These are phyloP conservation scores for Anthophora plumipes DNA, from an alignment of 2,888 invertebrate species.

Conservation along the genomic window DNA sequence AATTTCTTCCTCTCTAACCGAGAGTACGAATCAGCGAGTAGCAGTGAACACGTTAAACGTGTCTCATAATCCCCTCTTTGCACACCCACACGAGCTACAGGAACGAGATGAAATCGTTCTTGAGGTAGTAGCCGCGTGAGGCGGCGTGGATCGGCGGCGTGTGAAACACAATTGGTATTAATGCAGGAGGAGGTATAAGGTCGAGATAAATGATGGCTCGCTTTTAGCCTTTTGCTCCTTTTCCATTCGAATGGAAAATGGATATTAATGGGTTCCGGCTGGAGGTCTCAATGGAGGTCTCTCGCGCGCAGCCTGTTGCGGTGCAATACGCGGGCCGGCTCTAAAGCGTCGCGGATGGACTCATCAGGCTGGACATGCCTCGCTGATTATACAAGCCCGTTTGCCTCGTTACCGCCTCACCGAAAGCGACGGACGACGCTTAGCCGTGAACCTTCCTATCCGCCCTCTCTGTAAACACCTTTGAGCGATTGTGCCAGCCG, in stretches of 20 bases:
- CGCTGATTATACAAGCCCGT: conserved; percentile 66
- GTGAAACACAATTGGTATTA: conserved; percentile 81
- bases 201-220: conserved; percentile 80
- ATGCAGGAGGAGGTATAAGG: conserved; percentile 75
- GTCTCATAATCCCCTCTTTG: too few species aligned
- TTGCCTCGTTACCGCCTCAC: conserved; percentile 65
- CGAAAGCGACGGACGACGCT: conserved; percentile 58
- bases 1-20: too few species aligned
- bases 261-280: conserved; percentile 80
- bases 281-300: conserved; percentile 67
- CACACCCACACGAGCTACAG: background rate
- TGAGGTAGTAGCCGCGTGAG: conserved; percentile 26
- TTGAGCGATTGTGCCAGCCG: background rate
- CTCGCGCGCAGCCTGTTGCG: conserved; percentile 44
- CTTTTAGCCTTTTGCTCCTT: conserved; percentile 75
- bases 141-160: conserved; percentile 62
- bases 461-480: conserved; percentile 8
- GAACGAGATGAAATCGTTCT: conserved; percentile 38
- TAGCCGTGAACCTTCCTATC: conserved; percentile 40
- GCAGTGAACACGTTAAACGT: too few species aligned
- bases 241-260: conserved; percentile 78
- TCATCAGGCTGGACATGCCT: conserved; percentile 67
- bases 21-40: too few species aligned
- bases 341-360: conserved; percentile 66
- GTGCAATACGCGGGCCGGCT: conserved; percentile 38